Percentiles rank a stretch among this genome's conserved stretches.
Evolutionary conservation across 2,797 vertebrate genomes (phyloP).

Genomic region (Fringilla coelebs): DNA sequence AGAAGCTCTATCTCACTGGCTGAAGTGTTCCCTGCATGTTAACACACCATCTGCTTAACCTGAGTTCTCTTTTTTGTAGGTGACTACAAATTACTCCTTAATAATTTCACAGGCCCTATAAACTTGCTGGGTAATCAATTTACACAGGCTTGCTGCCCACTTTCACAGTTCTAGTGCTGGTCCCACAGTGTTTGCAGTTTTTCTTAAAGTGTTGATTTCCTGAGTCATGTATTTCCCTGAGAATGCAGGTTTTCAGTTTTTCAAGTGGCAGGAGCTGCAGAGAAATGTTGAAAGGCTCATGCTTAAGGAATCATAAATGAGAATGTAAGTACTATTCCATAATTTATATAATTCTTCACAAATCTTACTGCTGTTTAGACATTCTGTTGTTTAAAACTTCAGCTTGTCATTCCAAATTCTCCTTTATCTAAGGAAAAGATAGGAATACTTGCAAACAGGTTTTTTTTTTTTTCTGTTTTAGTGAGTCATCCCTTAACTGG

Average conservation of each 20-base stretch:
- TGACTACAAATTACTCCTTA: slow-evolving; percentile 8
- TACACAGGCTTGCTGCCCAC: background rate
- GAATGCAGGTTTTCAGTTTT: background rate
- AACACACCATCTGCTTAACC: background rate
- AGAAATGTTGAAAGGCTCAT: background rate
- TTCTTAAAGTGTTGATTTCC: background rate
- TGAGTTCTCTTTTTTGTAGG: background rate
- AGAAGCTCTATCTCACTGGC: background rate
- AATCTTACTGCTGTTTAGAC: background rate
- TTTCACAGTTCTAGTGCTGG: background rate
- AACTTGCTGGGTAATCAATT: slow-evolving; percentile 15
- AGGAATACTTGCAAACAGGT: background rate
- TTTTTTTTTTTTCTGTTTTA: background rate
- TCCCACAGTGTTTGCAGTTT: background rate
- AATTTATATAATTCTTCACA: background rate
- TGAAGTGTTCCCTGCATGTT: background rate
- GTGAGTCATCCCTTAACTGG: background rate
- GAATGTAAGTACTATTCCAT: background rate
- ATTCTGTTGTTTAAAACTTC: background rate
- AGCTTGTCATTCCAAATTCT: background rate
- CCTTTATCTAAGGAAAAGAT: background rate
- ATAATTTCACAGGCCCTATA: background rate
- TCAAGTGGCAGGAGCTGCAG: background rate
- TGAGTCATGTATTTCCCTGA: background rate
- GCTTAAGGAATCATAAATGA: background rate